Conservation (phyloP, 1,140 invertebrate genomes). For the Lucilia cuprina region DNA sequence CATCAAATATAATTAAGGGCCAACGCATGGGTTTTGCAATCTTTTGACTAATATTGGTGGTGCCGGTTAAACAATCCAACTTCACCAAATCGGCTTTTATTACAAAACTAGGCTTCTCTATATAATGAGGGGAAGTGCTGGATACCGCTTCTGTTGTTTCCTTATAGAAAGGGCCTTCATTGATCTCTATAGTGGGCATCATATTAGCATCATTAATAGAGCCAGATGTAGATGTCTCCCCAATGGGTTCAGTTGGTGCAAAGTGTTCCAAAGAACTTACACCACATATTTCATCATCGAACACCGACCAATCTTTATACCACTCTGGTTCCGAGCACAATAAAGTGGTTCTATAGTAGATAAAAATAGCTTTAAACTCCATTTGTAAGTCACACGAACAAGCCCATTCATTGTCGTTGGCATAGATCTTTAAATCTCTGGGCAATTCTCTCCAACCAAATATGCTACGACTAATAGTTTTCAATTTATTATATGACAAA, state of each 20-base stretch:
- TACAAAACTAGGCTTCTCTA: background rate
- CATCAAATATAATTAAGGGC: background rate
- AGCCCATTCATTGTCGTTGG: conserved; percentile 44
- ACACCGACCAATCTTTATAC: conserved; percentile 38
- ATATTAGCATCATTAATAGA: background rate
- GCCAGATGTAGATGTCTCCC: background rate
- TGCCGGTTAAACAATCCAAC: background rate
- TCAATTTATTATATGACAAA: conserved; percentile 47
- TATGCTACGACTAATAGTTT: conserved; percentile 41
- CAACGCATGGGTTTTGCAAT: background rate
- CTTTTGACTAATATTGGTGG: background rate
- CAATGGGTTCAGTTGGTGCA: background rate
- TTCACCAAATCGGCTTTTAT: background rate
- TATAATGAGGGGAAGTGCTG: background rate
- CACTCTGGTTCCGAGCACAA: conserved; percentile 41
- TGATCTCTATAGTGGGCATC: background rate
- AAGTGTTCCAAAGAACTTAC: background rate
- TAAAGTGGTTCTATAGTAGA: conserved; percentile 36
- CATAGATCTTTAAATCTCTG: conserved; percentile 39
- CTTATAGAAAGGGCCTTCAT: background rate
- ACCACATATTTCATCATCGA: conserved; percentile 42
- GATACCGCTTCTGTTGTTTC: background rate
- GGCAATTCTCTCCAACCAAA: conserved; percentile 43
- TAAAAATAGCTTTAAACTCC: conserved; percentile 42
- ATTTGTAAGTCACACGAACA: conserved; percentile 44